A percentile compares a stretch with the other conserved stretches of the same genome.
These are phyloP conservation scores for Elgonia sp. DNA, from an alignment of 2,888 invertebrate species.

Conservation along the genomic window DNA sequence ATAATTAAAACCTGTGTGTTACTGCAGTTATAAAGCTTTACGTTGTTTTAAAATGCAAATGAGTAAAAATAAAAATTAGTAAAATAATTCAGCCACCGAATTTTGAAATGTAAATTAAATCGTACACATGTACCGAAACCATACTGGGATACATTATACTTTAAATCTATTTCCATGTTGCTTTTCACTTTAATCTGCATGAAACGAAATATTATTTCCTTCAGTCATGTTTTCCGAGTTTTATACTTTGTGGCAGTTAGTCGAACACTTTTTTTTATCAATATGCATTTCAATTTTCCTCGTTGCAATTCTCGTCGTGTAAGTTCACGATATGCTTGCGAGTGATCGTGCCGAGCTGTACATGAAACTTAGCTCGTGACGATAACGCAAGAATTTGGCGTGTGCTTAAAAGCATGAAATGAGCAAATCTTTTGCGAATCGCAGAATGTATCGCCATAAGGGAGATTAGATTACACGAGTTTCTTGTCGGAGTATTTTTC, in stretches of 20 bases:
- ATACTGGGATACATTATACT: conserved; percentile 4
- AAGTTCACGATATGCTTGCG: conserved; percentile 60
- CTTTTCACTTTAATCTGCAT: conserved; percentile 45
- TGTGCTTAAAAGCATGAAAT: conserved; percentile 66
- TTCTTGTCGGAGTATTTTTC: conserved; percentile 60
- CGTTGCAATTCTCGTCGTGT: conserved; percentile 56
- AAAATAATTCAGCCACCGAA: background rate
- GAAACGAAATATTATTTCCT: conserved; percentile 56
- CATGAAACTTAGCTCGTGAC: conserved; percentile 66
- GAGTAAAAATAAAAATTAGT: too few species aligned
- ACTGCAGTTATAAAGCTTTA: too few species aligned
- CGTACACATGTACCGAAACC: background rate
- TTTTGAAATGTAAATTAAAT: conserved; percentile 34
- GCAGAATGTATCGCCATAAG: conserved; percentile 59
- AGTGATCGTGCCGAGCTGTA: conserved; percentile 51
- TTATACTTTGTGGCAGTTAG: conserved; percentile 62
- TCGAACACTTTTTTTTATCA: conserved; percentile 61
- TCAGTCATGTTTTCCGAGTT: conserved; percentile 51
- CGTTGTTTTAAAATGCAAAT: too few species aligned
- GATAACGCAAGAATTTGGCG: conserved; percentile 73
- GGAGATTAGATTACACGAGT: conserved; percentile 66
- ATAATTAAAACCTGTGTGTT: too few species aligned
- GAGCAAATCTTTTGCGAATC: conserved; percentile 63
- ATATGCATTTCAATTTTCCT: conserved; percentile 66
- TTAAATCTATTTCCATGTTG: conserved; percentile 45